Evolutionary conservation across 2,113 vertebrate genomes (phyloP).

Genomic region (Otis tarda): DNA sequence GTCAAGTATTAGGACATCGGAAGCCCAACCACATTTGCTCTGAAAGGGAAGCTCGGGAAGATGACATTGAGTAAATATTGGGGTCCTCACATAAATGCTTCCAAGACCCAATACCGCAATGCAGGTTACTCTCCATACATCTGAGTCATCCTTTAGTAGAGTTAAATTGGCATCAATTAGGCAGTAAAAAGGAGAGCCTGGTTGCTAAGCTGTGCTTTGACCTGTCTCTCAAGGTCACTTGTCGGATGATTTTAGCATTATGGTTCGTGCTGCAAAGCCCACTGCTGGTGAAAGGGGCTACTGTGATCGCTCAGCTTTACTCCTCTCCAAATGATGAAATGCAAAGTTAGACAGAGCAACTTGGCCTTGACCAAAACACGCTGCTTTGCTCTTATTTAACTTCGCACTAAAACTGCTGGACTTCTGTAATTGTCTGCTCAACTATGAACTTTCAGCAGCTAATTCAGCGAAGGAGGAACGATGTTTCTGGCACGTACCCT

Average conservation of each 20-base stretch:
- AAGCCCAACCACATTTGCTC: neutral
- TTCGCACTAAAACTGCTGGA: neutral
- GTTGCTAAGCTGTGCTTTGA: neutral
- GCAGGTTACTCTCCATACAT: neutral
- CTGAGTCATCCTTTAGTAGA: neutral
- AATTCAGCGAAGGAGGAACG: neutral
- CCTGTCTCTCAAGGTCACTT: neutral
- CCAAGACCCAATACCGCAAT: neutral
- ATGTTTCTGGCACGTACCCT: neutral
- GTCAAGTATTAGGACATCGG: neutral
- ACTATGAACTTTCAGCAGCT: neutral
- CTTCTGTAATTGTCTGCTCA: neutral
- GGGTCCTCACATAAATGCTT: neutral
- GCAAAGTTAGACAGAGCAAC: neutral
- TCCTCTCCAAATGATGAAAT: neutral
- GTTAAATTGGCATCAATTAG: neutral
- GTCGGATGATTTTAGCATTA: neutral
- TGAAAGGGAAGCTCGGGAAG: neutral
- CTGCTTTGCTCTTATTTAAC: neutral
- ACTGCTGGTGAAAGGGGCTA: neutral
- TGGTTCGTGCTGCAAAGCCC: neutral
- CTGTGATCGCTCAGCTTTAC: neutral
- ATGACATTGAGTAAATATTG: neutral
- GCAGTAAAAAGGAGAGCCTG: neutral
- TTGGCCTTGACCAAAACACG: neutral